Base-by-base conservation (phyloP, 2,888 invertebrate genomes). In the Tiliacea aurago region DNA sequence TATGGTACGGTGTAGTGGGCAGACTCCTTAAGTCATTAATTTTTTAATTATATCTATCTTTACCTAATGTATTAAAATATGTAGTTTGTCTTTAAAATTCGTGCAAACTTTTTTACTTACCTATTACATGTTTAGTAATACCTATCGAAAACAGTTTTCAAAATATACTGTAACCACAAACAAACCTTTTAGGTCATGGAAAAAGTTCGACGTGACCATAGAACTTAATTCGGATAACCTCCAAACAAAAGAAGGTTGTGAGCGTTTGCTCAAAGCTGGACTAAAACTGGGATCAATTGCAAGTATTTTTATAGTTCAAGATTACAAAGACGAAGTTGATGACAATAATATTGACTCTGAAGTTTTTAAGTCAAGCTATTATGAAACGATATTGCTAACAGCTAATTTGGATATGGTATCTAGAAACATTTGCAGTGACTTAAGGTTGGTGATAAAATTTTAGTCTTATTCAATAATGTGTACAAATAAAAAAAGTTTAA, bases 251-350 rank as follows among this genome's bases (percentile, higher is more conserved):
- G 45, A 56, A 67, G 67, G 67, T 33, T 56, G 67, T 67, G 45
- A 56, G n/a, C n/a, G 33, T n/a, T 33, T 67, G 33, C 33, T 67
- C 5, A 56, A 56, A 45, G 67, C n/a, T 45, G 67, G 45, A 0
- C n/a, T 56, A 18, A 56, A 45, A n/a, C 45, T 33, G 9, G 56
- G 33, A 1, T 33, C 45, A 6, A 33, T 67, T 2, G 18, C 56
- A 56, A 56, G 67, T 5, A 56, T 67, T 5, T 67, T 56, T 20
- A 67, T 67, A 56, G 45, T 56, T 9, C 67, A 67, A 56, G 33
- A 67, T 45, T 45, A 67, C n/a, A 67, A 67, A 56, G 56, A 45
- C 33, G n/a, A n/a, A n/a, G 2, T 7, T 20, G 28, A 15, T 45
- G 43, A 45, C 18, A 45, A 45, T 5, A 56, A 33, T 45, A 67